A percentile compares a stretch with the other conserved stretches of the same genome.
Evolutionary conservation across 2,888 invertebrate species (phyloP).

Genomic region (Dynastes grantii): DNA sequence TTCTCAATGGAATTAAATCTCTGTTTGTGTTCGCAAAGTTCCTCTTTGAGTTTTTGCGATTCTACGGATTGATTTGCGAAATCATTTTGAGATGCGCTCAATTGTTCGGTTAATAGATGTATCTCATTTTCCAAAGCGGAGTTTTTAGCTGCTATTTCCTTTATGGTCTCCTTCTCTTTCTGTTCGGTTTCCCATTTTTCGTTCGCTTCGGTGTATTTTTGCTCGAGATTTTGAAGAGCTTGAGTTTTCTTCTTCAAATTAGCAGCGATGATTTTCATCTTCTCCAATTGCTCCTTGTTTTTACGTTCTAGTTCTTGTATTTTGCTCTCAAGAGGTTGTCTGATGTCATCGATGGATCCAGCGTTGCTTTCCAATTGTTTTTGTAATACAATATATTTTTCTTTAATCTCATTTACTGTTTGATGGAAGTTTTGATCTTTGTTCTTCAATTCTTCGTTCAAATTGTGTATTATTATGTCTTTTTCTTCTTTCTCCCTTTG

Average conservation of each 20-base stretch:
- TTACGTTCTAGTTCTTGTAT: conserved; percentile 75
- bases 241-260: conserved; percentile 82
- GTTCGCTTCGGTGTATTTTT: conserved; percentile 67
- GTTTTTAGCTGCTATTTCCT: conserved; percentile 59
- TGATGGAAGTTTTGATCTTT: conserved; percentile 69
- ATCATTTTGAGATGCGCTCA: conserved; percentile 46
- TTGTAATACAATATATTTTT: conserved; percentile 67
- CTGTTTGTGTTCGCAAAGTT: conserved; percentile 71
- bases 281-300: conserved; percentile 81
- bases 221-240: conserved; percentile 79
- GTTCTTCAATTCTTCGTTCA: conserved; percentile 68
- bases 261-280: conserved; percentile 84
- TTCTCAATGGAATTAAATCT: conserved; percentile 61
- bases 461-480: conserved; percentile 65
- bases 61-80: conserved; percentile 59
- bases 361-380: conserved; percentile 65
- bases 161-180: conserved; percentile 60
- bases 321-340: conserved; percentile 64
- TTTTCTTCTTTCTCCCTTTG: conserved; percentile 68
- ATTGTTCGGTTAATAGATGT: conserved; percentile 61
- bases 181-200: conserved; percentile 65
- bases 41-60: conserved; percentile 69
- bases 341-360: conserved; percentile 64
- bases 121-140: conserved; percentile 50
- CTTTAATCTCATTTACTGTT: conserved; percentile 66